Base-by-base conservation (phyloP, 1,140 invertebrate genomes). In the Megalonaias nervosa region DNA sequence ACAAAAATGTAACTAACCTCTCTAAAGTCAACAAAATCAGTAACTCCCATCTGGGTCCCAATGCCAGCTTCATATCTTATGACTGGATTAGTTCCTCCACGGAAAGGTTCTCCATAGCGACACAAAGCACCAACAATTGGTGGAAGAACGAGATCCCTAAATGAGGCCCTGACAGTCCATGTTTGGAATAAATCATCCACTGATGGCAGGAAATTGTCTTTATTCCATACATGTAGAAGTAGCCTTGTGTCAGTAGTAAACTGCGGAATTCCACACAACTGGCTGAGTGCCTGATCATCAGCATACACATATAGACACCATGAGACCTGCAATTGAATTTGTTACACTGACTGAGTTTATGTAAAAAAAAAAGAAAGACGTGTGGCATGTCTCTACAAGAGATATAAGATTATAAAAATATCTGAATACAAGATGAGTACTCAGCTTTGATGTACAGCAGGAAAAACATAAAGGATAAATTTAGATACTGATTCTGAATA, bases 61-160 rank as follows among this genome's bases (percentile, higher is more conserved):
- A 83, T 79, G 21, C 79, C 82, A 48, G 79, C 82, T 62, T 81
- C 82, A 62, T 74, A 83, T 59, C 68, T 57, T 16, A 83, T 65
- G 26, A 83, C 71, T 26, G 77, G 61, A 62, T 78, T 81, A 21
- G 67, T 72, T 11, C 79, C 82, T 56, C 82, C 82, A 59, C 67
- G 69, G 67, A 81, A 81, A n/a, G 74, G 76, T n/a, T 81, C 55
- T 19, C 75, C 79, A 74, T 77, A 81, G 19, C 82, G 76, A 68
- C 82, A 83, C 12, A 74, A n/a, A 1, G 58, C 61, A 38, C 62
- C 64, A 1, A 57, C 57, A 23, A 64, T 26, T 59, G 82, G 76
- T 15, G 82, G 82, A 62, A 83, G 67, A 16, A 70, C 57, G 0
- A 83, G 57, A n/a, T 71, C 21, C n/a, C 67, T 77, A 59, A 83